Conservation (phyloP, 2,888 invertebrate species). For the Cryptus viduatorius region DNA sequence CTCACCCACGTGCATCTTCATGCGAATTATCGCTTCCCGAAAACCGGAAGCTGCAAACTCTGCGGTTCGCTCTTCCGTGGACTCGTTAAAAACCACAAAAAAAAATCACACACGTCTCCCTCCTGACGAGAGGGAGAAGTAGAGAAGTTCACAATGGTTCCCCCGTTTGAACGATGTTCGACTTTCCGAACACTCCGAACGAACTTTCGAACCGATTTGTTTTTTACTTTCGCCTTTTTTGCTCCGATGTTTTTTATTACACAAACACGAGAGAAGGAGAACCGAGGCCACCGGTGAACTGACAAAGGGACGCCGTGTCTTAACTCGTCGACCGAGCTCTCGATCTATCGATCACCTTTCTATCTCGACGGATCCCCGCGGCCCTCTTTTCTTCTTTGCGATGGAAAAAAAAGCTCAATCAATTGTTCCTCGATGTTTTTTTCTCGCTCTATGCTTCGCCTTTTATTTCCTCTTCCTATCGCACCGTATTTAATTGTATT, state of each 20-base stretch:
- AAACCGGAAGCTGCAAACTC: constrained; percentile 24
- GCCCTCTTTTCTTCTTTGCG: constrained; percentile 12
- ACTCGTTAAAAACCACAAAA: neutral
- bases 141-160: constrained; percentile 11
- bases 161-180: constrained; percentile 8
- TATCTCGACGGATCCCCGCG: constrained; percentile 21
- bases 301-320: constrained; percentile 16
- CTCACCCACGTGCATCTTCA: constrained; percentile 77
- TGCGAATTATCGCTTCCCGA: constrained; percentile 69
- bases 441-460: neutral
- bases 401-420: neutral
- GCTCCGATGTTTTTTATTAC: neutral
- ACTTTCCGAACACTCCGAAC: neutral
- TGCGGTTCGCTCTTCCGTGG: constrained; percentile 13
- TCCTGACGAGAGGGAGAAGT: neutral
- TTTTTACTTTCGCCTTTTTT: neutral
- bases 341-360: constrained; percentile 35
- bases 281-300: constrained; percentile 39
- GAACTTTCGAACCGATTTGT: neutral
- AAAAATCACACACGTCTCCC: constrained; percentile 23
- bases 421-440: neutral
- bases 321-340: constrained; percentile 6
- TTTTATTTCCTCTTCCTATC: neutral
- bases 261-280: constrained; percentile 17
- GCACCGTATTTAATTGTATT: constrained; percentile 13